A percentile compares a stretch with the other conserved stretches of the same genome.
Conservation (phyloP, 2,797 vertebrate genomes). For the Mallotus villosus region DNA sequence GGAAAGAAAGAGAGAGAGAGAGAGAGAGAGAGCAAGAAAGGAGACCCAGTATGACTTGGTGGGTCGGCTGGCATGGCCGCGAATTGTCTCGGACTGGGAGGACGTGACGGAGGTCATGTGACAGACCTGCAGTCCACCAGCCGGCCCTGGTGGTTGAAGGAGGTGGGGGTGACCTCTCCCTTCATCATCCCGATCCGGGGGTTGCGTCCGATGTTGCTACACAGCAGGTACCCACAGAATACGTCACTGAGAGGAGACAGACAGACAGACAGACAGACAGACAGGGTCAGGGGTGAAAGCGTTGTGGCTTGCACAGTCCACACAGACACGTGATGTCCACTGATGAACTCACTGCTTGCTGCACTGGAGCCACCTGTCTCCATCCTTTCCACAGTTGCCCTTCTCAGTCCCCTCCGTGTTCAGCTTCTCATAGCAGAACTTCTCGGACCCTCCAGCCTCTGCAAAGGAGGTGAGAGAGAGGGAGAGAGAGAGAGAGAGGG, state of each 20-base stretch:
- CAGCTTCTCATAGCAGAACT: slow-evolving; percentile 97
- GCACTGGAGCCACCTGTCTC: slow-evolving; percentile 92
- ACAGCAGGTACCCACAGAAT: slow-evolving; percentile 96
- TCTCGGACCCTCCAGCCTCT: slow-evolving; percentile 93
- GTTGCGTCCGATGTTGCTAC: slow-evolving; percentile 86
- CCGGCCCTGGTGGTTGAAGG: slow-evolving; percentile 93
- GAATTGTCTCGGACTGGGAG: background rate
- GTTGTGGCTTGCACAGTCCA: too few species aligned
- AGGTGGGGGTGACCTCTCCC: slow-evolving; percentile 91
- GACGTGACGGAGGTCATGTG: background rate
- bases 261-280: slow-evolving; percentile 30
- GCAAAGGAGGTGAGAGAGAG: slow-evolving; percentile 15
- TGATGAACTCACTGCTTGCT: slow-evolving; percentile 91
- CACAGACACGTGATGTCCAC: background rate
- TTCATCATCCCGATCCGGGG: slow-evolving; percentile 92
- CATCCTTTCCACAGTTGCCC: slow-evolving; percentile 95
- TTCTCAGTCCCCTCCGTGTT: slow-evolving; percentile 98
- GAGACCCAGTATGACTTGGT: background rate
- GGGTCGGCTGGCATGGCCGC: background rate
- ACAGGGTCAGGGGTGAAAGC: background rate
- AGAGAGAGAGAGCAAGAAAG: background rate
- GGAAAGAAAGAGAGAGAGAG: background rate
- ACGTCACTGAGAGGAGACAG: slow-evolving; percentile 83
- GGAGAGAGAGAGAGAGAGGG: background rate
- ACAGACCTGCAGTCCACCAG: slow-evolving; percentile 54